Conservation (phyloP, 2,888 invertebrate genomes). For the Drosophila paramelanica region DNA sequence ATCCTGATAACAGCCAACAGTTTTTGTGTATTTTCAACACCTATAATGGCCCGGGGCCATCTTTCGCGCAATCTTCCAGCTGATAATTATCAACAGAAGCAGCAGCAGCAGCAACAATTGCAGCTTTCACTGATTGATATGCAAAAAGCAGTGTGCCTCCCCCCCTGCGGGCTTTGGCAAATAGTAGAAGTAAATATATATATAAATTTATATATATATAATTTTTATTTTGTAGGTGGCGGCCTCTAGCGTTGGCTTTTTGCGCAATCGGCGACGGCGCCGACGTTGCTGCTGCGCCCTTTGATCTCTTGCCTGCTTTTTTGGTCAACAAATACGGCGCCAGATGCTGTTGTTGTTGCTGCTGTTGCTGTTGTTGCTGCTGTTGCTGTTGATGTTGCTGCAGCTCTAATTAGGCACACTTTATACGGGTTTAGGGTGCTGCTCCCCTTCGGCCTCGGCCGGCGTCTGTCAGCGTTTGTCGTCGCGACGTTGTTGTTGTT, state of each 20-base stretch:
- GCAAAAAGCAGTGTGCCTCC: constrained; percentile 38
- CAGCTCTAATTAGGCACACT: constrained; percentile 78
- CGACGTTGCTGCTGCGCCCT: constrained; percentile 36
- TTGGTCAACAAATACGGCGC: constrained; percentile 70
- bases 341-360: constrained; percentile 52
- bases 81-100: constrained; percentile 61
- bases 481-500: constrained; percentile 38
- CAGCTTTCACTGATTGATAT: constrained; percentile 61
- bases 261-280: constrained; percentile 51
- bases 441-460: constrained; percentile 12
- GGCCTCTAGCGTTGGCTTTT: constrained; percentile 49
- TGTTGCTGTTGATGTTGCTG: constrained; percentile 48
- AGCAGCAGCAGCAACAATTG: constrained; percentile 24
- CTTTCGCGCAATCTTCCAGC: constrained; percentile 49
- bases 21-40: constrained; percentile 60
- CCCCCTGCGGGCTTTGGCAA: constrained; percentile 8
- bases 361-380: constrained; percentile 32
- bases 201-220: too few relatives aligned
- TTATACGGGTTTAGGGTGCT: constrained; percentile 29
- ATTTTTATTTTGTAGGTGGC: constrained; percentile 36
- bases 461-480: constrained; percentile 56
- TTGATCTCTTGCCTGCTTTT: constrained; percentile 54
- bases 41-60: constrained; percentile 56
- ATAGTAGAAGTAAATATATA: neutral
- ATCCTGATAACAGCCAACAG: constrained; percentile 62